A percentile compares a stretch with the other conserved stretches of the same genome.
phyloP scores from a whole-genome alignment of 2,888 invertebrate species.

The Cinara cedri region DNA sequence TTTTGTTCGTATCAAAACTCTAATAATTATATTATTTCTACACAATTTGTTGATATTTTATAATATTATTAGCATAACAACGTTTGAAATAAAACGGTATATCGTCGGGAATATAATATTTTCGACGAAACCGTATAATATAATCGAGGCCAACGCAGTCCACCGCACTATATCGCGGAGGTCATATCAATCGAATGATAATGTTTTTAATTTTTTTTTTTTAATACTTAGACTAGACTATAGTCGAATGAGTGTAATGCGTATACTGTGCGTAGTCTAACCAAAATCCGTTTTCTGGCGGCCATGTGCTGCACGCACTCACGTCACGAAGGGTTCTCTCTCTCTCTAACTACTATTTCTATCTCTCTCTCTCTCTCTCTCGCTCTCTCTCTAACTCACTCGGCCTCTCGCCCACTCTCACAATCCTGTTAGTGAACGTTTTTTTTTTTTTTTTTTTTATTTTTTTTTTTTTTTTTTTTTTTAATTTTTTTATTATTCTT shows the following conservation, averaged over 20 bases:
- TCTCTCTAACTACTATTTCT: background rate
- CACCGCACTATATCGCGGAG: background rate
- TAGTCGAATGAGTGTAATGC: background rate
- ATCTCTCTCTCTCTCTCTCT: background rate
- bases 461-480: background rate
- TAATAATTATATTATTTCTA: background rate
- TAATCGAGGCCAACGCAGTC: constrained; percentile 7
- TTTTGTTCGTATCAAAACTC: too few species aligned
- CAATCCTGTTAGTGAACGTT: background rate
- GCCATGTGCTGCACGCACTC: background rate
- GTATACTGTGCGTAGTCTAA: background rate
- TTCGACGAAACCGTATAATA: background rate
- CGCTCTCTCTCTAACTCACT: background rate
- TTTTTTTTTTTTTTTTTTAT: background rate
- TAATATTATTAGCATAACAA: too few species aligned
- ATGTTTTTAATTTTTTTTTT: too few species aligned
- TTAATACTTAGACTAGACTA: too few species aligned
- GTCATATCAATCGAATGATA: background rate
- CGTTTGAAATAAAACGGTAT: too few species aligned
- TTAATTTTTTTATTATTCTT: too few species aligned
- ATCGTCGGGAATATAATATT: background rate
- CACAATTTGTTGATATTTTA: too few species aligned
- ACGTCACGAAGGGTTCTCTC: background rate
- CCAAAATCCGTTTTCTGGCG: background rate
- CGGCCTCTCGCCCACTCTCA: background rate